A percentile compares a stretch with the other conserved stretches of the same genome.
These are phyloP conservation scores for Sphaerophoria taeniata DNA, from an alignment of 2,888 invertebrate species.

Conservation along the genomic window DNA sequence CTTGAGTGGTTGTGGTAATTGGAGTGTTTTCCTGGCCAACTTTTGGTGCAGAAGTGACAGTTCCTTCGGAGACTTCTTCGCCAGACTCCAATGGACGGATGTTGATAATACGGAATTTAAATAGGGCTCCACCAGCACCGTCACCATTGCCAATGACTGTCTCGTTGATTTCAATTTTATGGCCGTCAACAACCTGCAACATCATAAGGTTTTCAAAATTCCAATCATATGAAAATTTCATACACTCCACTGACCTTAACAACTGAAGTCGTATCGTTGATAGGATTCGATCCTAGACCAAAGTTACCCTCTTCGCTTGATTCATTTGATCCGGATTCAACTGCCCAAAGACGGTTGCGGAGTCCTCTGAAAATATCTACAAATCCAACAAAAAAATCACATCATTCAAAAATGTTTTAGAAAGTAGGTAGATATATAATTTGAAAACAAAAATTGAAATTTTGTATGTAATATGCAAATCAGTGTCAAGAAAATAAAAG, in stretches of 20 bases:
- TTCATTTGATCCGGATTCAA: slow-evolving; percentile 64
- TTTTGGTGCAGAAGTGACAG: slow-evolving; percentile 19
- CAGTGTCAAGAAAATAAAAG: slow-evolving; percentile 55
- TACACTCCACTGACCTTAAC: slow-evolving; percentile 79
- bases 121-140: slow-evolving; percentile 79
- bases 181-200: slow-evolving; percentile 84
- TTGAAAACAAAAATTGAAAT: slow-evolving; percentile 19
- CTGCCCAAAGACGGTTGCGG: slow-evolving; percentile 79
- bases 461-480: slow-evolving; percentile 67
- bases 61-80: slow-evolving; percentile 76
- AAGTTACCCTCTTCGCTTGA: slow-evolving; percentile 75
- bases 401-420: slow-evolving; percentile 33
- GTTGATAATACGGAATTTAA: slow-evolving; percentile 84
- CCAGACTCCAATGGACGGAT: slow-evolving; percentile 83
- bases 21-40: slow-evolving; percentile 56
- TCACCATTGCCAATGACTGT: slow-evolving; percentile 83
- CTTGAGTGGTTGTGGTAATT: slow-evolving; percentile 68
- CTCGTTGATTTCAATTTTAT: slow-evolving; percentile 85
- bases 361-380: slow-evolving; percentile 81
- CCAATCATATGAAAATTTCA: background rate
- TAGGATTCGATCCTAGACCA: slow-evolving; percentile 75
- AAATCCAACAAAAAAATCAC: slow-evolving; percentile 49
- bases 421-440: too few relatives aligned
- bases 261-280: slow-evolving; percentile 82
- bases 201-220: background rate